Conservation (phyloP, 2,797 vertebrate species). For the Anableps anableps region DNA sequence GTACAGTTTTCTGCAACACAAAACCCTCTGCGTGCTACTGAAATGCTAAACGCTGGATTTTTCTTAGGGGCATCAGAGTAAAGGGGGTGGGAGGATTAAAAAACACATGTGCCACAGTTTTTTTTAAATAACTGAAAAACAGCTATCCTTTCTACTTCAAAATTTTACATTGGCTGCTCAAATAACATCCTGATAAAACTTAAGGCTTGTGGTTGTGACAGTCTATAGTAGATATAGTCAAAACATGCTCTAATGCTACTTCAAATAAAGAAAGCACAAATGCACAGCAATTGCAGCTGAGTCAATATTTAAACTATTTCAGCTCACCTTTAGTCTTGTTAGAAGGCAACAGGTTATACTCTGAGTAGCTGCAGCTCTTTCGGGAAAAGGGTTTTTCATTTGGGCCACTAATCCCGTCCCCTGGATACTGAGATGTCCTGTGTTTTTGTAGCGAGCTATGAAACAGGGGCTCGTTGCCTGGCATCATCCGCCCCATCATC, state of each 20-base stretch:
- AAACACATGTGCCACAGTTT: no score
- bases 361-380: slow-evolving; percentile 82
- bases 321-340: slow-evolving; percentile 85
- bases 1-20: no score
- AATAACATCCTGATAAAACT: not conserved
- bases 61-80: no score
- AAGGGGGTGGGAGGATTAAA: no score
- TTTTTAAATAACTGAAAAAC: no score
- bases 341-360: slow-evolving; percentile 78
- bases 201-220: no score
- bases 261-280: not conserved
- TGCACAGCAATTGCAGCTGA: not conserved
- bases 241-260: not conserved
- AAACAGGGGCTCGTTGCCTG: slow-evolving; percentile 28
- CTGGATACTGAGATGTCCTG: slow-evolving; percentile 76
- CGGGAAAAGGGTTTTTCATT: slow-evolving; percentile 73
- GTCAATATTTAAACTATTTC: not conserved
- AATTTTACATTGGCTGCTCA: not conserved
- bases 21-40: no score
- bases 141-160: not conserved
- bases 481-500: slow-evolving; percentile 57
- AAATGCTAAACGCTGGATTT: no score
- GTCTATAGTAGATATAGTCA: no score
- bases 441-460: slow-evolving; percentile 64
- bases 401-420: slow-evolving; percentile 35